These are phyloP conservation scores for Galeopterus variegatus DNA, from an alignment of 2,113 vertebrate species.

Conservation along the genomic window DNA sequence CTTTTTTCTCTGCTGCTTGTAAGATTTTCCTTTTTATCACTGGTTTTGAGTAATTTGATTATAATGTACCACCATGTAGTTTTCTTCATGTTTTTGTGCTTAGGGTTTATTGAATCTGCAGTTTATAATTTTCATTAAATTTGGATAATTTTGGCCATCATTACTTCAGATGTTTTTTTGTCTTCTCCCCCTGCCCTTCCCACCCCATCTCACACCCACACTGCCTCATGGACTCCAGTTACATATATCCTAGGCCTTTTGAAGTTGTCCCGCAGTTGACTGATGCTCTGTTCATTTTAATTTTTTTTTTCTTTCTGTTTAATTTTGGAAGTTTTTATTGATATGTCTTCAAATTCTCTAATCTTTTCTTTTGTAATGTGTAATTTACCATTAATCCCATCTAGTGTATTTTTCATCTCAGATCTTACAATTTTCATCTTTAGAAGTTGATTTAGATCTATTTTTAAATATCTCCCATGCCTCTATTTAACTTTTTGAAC, in stretches of 20 bases:
- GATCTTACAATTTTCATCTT: conserved; percentile 29
- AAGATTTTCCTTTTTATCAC: not conserved
- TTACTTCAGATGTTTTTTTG: not conserved
- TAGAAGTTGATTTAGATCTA: not conserved
- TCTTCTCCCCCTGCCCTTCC: not conserved
- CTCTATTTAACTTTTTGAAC: not conserved
- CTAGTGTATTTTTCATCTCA: not conserved
- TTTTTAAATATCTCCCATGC: not conserved
- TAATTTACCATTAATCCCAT: not conserved
- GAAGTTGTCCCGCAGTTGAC: not conserved
- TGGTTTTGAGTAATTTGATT: not conserved
- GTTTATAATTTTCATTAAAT: not conserved
- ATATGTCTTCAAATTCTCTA: not conserved
- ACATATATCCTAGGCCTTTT: not conserved
- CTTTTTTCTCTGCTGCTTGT: not conserved
- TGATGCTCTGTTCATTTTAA: not conserved
- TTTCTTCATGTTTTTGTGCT: not conserved
- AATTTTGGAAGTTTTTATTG: conserved; percentile 24
- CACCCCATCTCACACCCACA: accelerated
- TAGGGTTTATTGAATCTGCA: not conserved
- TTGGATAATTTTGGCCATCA: not conserved
- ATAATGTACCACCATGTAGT: not conserved
- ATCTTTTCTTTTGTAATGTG: not conserved
- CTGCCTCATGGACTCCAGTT: not conserved
- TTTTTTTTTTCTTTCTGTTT: not conserved